Evolutionary conservation across 2,113 vertebrate species (phyloP).

Genomic region (Halichoerus grypus): DNA sequence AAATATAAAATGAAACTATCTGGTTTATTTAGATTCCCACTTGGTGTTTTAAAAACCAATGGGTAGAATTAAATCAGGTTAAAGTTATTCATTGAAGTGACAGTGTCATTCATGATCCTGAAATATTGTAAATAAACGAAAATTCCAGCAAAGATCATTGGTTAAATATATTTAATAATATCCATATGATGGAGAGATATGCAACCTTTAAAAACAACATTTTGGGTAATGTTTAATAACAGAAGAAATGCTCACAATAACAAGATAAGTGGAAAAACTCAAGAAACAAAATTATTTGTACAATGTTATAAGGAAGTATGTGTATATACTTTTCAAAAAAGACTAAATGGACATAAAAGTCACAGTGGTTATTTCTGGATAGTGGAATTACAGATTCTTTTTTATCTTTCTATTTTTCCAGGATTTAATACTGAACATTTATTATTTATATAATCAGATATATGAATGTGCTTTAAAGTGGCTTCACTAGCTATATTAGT

Average conservation of each 20-base stretch:
- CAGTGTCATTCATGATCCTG: not conserved
- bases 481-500: not conserved
- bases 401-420: not conserved
- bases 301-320: not conserved
- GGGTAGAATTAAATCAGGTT: not conserved
- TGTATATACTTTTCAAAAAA: not conserved
- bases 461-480: not conserved
- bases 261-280: not conserved
- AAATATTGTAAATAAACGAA: constrained; percentile 17
- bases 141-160: not conserved
- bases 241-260: not conserved
- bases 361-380: not conserved
- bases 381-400: not conserved
- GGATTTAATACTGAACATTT: not conserved
- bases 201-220: not conserved
- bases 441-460: not conserved
- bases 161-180: constrained; percentile 38
- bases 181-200: not conserved
- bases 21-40: not conserved
- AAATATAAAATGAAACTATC: not conserved
- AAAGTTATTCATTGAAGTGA: not conserved
- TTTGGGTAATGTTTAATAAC: not conserved
- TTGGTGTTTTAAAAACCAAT: not conserved
- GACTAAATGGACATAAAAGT: constrained; percentile 11
- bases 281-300: not conserved